Evolutionary conservation across 2,888 invertebrate species (phyloP).

Genomic region (Bombylius discolor): DNA sequence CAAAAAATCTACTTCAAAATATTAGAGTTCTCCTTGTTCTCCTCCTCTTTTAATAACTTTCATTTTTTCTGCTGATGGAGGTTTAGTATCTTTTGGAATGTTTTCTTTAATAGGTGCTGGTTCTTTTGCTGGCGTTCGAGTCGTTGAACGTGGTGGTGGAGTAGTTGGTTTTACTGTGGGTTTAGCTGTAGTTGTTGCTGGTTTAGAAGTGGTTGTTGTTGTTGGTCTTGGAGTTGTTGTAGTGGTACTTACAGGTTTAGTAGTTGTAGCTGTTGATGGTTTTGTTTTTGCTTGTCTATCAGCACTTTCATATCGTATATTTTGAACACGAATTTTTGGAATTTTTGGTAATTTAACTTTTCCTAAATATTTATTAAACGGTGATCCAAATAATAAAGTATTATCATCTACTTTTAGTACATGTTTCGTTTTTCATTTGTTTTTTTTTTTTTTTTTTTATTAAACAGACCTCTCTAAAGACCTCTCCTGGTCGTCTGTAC

Average conservation of each 20-base stretch:
- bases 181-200: slow-evolving; percentile 18
- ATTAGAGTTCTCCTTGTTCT: slow-evolving; percentile 31
- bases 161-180: slow-evolving; percentile 18
- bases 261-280: slow-evolving; percentile 17
- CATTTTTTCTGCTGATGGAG: slow-evolving; percentile 42
- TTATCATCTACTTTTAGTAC: slow-evolving; percentile 50
- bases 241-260: slow-evolving; percentile 16
- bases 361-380: slow-evolving; percentile 51
- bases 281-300: slow-evolving; percentile 10
- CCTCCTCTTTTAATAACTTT: slow-evolving; percentile 49
- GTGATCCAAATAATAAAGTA: slow-evolving; percentile 53
- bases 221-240: slow-evolving; percentile 20
- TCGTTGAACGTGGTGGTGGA: slow-evolving; percentile 15
- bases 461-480: too few relatives aligned
- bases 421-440: too few relatives aligned
- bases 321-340: slow-evolving; percentile 26
- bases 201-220: slow-evolving; percentile 18
- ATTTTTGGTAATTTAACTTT: slow-evolving; percentile 43
- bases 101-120: slow-evolving; percentile 43
- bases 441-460: too few relatives aligned
- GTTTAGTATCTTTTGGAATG: slow-evolving; percentile 41
- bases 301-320: slow-evolving; percentile 27
- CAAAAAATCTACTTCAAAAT: too few relatives aligned
- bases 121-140: slow-evolving; percentile 15
- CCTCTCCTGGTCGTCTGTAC: too few relatives aligned